phyloP scores from a whole-genome alignment of 1,140 invertebrate genomes.

The Leguminivora glycinivorella region DNA sequence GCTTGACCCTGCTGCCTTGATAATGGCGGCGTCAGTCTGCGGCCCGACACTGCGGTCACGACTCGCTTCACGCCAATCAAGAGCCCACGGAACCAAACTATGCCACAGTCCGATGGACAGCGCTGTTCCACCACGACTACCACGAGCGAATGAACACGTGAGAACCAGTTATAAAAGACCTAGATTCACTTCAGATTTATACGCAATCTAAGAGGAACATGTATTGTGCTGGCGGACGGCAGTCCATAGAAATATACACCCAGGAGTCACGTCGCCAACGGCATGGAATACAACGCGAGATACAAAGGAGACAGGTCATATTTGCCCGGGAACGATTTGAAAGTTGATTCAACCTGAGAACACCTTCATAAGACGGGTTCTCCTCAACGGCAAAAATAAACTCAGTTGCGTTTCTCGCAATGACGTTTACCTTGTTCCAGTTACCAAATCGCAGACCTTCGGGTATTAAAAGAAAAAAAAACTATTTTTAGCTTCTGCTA shows the following conservation, averaged over 20 bases:
- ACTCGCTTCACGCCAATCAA: conserved; percentile 36
- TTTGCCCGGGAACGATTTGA: not conserved
- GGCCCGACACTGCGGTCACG: conserved; percentile 33
- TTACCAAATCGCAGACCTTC: conserved; percentile 1
- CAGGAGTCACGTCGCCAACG: not conserved
- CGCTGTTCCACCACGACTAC: not conserved
- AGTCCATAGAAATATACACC: not conserved
- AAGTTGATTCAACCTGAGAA: not conserved
- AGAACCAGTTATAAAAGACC: not conserved
- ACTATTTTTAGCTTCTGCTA: not conserved
- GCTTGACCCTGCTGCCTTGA: conserved; percentile 1
- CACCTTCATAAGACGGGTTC: not conserved
- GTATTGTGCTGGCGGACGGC: not conserved
- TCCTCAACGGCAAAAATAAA: not conserved
- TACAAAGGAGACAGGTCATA: not conserved
- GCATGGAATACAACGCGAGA: not conserved
- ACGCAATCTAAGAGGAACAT: not conserved
- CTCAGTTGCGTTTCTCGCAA: not conserved
- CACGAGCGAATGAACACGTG: not conserved
- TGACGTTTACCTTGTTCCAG: conserved; percentile 8
- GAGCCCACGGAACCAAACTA: conserved; percentile 24
- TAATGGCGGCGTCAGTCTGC: conserved; percentile 22
- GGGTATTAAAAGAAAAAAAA: not conserved
- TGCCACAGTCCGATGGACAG: conserved; percentile 9
- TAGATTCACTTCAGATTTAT: not conserved